Percentiles rank a stretch among this genome's conserved stretches.
These are phyloP conservation scores for Drosophila rhopaloa DNA, from an alignment of 1,140 invertebrate species.

Conservation along the genomic window DNA sequence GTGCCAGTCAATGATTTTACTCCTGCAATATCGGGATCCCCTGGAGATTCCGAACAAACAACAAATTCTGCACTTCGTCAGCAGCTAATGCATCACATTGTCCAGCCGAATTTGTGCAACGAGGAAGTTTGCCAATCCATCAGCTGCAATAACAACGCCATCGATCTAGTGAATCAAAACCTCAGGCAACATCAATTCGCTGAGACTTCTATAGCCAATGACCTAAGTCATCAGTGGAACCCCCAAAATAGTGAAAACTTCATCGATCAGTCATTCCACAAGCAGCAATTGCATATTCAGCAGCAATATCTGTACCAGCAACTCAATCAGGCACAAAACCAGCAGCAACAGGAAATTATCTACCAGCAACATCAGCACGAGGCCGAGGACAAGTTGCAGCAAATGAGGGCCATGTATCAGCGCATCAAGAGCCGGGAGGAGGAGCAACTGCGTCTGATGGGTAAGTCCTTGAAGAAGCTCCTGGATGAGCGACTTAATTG, in stretches of 20 bases:
- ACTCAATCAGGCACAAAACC: not conserved
- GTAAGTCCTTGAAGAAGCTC: conserved; percentile 35
- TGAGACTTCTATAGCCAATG: not conserved
- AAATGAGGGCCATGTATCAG: conserved; percentile 46
- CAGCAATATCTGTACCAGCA: conserved; percentile 16
- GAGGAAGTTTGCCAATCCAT: not conserved
- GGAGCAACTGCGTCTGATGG: conserved; percentile 37
- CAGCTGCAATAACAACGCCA: conserved; percentile 22
- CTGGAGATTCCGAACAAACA: not conserved
- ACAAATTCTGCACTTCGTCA: conserved; percentile 6
- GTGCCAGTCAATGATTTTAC: not conserved
- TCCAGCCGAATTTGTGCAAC: conserved; percentile 10
- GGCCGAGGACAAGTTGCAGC: conserved; percentile 29
- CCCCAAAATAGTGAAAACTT: not conserved
- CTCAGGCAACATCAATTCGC: conserved; percentile 3
- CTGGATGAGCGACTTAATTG: conserved; percentile 16
- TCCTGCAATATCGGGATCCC: not conserved
- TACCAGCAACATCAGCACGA: conserved; percentile 39
- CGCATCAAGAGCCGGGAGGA: conserved; percentile 44
- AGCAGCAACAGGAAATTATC: conserved; percentile 18
- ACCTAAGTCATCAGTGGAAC: conserved; percentile 18
- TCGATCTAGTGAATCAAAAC: conserved; percentile 24
- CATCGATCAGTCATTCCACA: not conserved
- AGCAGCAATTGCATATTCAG: conserved; percentile 7
- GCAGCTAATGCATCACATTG: conserved; percentile 35